Base-by-base conservation (phyloP, 2,888 invertebrate species). In the Ceratothoa steindachneri region DNA sequence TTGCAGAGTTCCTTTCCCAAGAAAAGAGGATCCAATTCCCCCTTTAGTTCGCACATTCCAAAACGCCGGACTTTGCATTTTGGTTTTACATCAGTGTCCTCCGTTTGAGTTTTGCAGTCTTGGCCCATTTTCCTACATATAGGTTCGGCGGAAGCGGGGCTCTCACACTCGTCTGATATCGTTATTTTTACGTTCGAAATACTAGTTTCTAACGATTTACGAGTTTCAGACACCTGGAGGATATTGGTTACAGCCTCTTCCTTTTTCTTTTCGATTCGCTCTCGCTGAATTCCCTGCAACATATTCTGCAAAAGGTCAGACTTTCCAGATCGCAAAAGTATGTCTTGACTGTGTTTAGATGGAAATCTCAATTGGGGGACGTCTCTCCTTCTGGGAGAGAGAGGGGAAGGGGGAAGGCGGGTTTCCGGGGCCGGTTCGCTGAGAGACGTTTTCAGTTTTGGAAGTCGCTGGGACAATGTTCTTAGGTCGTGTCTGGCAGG, bases 321-420 rank as follows among this genome's bases (percentile, higher is more conserved):
- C n/a, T 66, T 66, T 30, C 67, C 77, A 28, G 73, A 73, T 29
- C 71, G 51, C 24, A 22, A 51, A 19, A 77, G 71, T 22, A 77
- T 64, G 29, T 77, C 71, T 69, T 77, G 77, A 30, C 66, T 30
- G 51, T 73, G 77, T 30, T 76, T 72, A 31, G 71, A 68, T 22
- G 77, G 77, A 67, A 77, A 77, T 29, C 53, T 71, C 24, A 77
- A 73, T 12, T 71, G 73, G 28, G 66, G 28, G 4, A 53, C 53
- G 9, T 77, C 77, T 71, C 71, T 77, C 65, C 64, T 77, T 5
- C 30, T 19, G 9, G 77, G 77, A 30, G 77, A 77, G 22, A 73
- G 52, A 7, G 77, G 77, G 27, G 68, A 70, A 22, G 69, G 30
- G 41, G 51, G 65, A 5, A 53, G 65, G 9, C 70, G 69, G 28